Percentiles rank a stretch among this genome's conserved stretches.
phyloP scores from a whole-genome alignment of 35 echinoderm and acorn worm species.

The Chiridota heheva region DNA sequence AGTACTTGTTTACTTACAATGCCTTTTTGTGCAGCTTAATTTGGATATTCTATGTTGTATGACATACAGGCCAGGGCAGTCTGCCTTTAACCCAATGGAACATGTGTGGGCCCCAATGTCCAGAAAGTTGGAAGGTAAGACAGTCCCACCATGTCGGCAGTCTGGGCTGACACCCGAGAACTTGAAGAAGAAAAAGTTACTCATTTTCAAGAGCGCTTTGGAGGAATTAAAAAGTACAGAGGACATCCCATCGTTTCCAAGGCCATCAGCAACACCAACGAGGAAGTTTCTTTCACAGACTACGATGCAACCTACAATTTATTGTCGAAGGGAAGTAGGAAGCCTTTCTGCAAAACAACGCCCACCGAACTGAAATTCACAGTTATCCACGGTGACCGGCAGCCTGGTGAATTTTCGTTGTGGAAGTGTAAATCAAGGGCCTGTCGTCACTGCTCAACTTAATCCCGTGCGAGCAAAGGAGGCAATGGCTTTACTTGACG shows the following conservation, averaged over 20 bases:
- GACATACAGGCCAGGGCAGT: constrained; percentile 20
- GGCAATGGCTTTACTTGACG: not conserved
- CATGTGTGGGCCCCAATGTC: constrained; percentile 28
- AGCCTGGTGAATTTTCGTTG: constrained; percentile 5
- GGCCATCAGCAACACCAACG: not conserved
- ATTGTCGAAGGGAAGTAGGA: not conserved
- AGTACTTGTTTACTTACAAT: constrained; percentile 15
- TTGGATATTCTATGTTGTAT: not conserved
- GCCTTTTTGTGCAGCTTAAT: constrained; percentile 10
- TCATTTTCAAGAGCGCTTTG: not conserved
- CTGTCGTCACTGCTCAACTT: not conserved
- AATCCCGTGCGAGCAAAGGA: constrained; percentile 6
- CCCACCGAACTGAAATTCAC: constrained; percentile 13
- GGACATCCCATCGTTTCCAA: not conserved
- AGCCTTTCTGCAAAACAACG: not conserved
- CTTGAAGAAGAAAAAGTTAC: not conserved
- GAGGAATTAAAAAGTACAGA: not conserved
- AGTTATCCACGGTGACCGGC: not conserved
- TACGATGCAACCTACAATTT: not conserved
- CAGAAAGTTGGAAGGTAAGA: not conserved
- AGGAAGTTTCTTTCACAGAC: not conserved
- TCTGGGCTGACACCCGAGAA: not conserved
- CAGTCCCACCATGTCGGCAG: constrained; percentile 24
- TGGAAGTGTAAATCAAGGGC: not conserved
- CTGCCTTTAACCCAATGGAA: constrained; percentile 30